Percentiles rank a stretch among this genome's conserved stretches.
Evolutionary conservation across 2,888 invertebrate genomes (phyloP).

Genomic region (Oligia fasciuncula): DNA sequence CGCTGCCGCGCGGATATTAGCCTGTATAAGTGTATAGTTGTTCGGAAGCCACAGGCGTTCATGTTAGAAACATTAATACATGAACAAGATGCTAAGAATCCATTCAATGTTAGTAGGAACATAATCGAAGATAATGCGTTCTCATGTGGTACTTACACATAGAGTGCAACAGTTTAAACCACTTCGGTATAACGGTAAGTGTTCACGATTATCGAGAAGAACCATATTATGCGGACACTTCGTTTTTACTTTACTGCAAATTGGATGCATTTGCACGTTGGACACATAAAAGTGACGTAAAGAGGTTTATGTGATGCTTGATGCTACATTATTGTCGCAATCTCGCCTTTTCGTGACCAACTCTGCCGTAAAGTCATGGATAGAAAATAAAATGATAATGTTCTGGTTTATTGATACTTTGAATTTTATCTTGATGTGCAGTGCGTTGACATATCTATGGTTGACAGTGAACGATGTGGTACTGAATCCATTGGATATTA

Average conservation of each 20-base stretch:
- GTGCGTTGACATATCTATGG: neutral
- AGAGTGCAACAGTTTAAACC: slow-evolving; percentile 57
- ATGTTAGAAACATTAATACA: slow-evolving; percentile 16
- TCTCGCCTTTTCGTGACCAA: slow-evolving; percentile 36
- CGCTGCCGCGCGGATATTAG: neutral
- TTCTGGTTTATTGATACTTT: slow-evolving; percentile 26
- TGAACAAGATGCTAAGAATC: slow-evolving; percentile 35
- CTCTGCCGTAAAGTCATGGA: slow-evolving; percentile 18
- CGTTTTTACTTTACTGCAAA: slow-evolving; percentile 82
- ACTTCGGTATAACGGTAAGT: slow-evolving; percentile 50
- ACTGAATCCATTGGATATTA: neutral
- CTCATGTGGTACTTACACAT: slow-evolving; percentile 41
- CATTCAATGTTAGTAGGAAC: slow-evolving; percentile 26
- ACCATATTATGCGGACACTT: slow-evolving; percentile 55
- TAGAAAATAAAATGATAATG: slow-evolving; percentile 30
- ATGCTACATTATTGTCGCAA: slow-evolving; percentile 53
- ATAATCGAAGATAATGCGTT: slow-evolving; percentile 48
- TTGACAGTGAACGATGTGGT: neutral
- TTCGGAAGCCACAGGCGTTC: slow-evolving; percentile 9
- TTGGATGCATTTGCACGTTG: slow-evolving; percentile 82
- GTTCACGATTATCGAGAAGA: slow-evolving; percentile 61
- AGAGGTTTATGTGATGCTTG: slow-evolving; percentile 59
- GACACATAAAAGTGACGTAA: slow-evolving; percentile 70
- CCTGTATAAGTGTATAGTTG: slow-evolving; percentile 13
- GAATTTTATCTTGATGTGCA: neutral